Conservation (phyloP, 2,797 vertebrate genomes). For the Coregonus ussuriensis region DNA sequence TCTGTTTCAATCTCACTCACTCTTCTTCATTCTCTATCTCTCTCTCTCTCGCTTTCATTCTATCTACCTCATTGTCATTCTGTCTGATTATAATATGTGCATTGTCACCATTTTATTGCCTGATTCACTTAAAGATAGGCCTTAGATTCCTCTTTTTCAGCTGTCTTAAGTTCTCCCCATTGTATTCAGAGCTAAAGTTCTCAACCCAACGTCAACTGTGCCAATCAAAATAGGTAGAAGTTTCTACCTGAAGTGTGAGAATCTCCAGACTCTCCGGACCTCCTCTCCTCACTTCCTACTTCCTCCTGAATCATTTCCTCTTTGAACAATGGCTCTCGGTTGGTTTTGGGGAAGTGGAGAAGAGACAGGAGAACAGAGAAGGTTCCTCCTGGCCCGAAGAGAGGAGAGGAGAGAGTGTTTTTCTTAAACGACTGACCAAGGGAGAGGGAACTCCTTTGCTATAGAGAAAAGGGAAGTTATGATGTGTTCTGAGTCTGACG, state of each 20-base stretch:
- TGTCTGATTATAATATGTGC: too few species aligned
- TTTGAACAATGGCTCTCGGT: conserved; percentile 60
- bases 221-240: background rate
- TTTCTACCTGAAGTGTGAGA: background rate
- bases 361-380: conserved; percentile 69
- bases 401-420: background rate
- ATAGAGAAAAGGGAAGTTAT: conserved; percentile 56
- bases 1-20: too few species aligned
- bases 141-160: too few species aligned
- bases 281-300: conserved; percentile 46
- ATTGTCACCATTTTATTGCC: too few species aligned
- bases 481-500: background rate
- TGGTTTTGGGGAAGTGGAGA: conserved; percentile 67
- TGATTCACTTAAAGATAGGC: too few species aligned
- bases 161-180: conserved; percentile 31
- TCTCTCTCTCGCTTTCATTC: too few species aligned
- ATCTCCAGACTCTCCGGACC: conserved; percentile 29
- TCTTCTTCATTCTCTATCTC: too few species aligned
- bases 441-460: conserved; percentile 48
- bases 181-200: conserved; percentile 24
- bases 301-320: conserved; percentile 60
- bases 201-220: too few species aligned
- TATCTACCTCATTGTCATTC: too few species aligned
- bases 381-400: conserved; percentile 61
- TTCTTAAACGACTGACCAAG: conserved; percentile 17